Conservation (phyloP, 2,888 invertebrate species). For the Eulithis testata region DNA sequence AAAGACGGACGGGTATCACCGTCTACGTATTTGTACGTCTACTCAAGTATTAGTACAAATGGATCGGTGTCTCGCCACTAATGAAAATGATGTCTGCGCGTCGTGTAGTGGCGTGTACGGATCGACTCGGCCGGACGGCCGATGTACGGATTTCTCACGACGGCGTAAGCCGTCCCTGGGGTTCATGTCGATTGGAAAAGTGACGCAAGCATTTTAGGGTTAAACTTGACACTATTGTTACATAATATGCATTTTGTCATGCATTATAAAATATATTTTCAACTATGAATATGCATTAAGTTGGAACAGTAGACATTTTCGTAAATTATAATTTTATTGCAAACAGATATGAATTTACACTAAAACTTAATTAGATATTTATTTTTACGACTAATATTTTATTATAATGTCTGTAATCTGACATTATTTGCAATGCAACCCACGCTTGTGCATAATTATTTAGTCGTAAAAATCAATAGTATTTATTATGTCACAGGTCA, state of each 20-base stretch:
- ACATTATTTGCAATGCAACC: conserved; percentile 33
- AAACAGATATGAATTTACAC: conserved; percentile 21
- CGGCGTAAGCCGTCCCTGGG: conserved; percentile 28
- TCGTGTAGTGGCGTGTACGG: conserved; percentile 60
- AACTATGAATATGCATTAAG: conserved; percentile 14
- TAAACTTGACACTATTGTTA: not conserved
- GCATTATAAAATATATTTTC: too few species aligned
- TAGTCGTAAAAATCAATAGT: not conserved
- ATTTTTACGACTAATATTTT: conserved; percentile 34
- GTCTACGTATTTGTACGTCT: conserved; percentile 11
- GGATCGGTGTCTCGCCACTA: conserved; percentile 58
- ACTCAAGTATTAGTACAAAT: conserved; percentile 71
- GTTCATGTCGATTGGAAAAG: conserved; percentile 1
- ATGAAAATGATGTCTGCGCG: conserved; percentile 70
- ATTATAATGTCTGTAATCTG: conserved; percentile 29
- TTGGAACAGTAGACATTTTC: conserved; percentile 9
- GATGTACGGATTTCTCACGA: conserved; percentile 32
- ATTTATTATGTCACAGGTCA: conserved; percentile 22
- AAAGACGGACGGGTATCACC: conserved; percentile 35
- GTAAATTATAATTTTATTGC: conserved; percentile 22
- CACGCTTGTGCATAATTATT: conserved; percentile 31
- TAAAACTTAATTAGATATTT: conserved; percentile 25
- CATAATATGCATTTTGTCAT: too few species aligned
- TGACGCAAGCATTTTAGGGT: conserved; percentile 6
- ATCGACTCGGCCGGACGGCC: conserved; percentile 38